Conservation (phyloP, 2,888 invertebrate species). For the Helicoverpa assulta region DNA sequence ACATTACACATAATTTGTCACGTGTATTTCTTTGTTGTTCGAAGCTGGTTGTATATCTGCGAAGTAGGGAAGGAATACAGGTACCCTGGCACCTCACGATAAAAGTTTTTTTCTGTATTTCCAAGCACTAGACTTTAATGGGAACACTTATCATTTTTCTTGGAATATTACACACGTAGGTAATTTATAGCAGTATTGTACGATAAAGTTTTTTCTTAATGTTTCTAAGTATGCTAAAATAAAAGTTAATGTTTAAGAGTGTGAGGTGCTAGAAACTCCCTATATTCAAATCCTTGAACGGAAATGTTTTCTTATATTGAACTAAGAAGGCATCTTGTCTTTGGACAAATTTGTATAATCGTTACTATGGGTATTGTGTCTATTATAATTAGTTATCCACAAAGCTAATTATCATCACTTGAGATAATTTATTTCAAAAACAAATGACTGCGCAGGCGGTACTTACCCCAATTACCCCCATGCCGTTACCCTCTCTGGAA, state of each 20-base stretch:
- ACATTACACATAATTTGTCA: conserved; percentile 60
- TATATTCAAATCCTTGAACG: too few species aligned
- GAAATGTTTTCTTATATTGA: too few species aligned
- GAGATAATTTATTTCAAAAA: conserved; percentile 8
- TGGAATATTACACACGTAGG: conserved; percentile 36
- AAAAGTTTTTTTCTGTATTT: conserved; percentile 36
- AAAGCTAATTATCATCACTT: conserved; percentile 23
- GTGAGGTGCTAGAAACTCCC: too few species aligned
- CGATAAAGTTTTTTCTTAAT: conserved; percentile 11
- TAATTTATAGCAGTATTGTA: conserved; percentile 31
- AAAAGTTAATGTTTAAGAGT: background rate
- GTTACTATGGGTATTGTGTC: background rate
- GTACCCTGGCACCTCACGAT: conserved; percentile 37
- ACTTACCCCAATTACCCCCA: conserved; percentile 48
- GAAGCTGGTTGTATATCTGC: conserved; percentile 53
- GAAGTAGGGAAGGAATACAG: conserved; percentile 39
- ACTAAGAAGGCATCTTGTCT: too few species aligned
- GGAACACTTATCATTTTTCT: conserved; percentile 36
- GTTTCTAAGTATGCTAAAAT: background rate
- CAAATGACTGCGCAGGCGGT: conserved; percentile 4
- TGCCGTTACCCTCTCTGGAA: conserved; percentile 17
- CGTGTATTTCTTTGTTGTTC: conserved; percentile 56
- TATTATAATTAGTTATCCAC: background rate
- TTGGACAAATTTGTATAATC: too few species aligned
- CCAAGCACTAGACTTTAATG: conserved; percentile 48